These are phyloP conservation scores for Antennarius maculatus DNA, from an alignment of 2,797 vertebrate species.

Conservation along the genomic window DNA sequence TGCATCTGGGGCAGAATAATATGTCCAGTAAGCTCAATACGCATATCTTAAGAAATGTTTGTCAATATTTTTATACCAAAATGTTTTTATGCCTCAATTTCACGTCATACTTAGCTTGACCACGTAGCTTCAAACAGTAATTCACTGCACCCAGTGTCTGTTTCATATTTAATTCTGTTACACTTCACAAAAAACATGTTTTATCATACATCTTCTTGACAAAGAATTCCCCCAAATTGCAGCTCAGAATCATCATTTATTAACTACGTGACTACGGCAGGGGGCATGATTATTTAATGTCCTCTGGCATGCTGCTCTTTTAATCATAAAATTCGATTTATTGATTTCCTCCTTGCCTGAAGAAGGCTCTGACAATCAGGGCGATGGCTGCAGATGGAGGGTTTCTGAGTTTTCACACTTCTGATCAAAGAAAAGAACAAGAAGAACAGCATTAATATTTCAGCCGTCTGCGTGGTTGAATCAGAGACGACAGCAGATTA, in stretches of 20 bases:
- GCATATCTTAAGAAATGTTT: too few relatives aligned
- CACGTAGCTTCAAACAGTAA: too few relatives aligned
- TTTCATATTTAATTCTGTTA: background rate
- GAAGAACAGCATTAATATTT: constrained; percentile 44
- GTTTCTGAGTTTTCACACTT: constrained; percentile 26
- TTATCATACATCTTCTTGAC: background rate
- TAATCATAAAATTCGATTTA: constrained; percentile 79
- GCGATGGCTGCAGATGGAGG: constrained; percentile 10
- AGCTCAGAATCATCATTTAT: constrained; percentile 39
- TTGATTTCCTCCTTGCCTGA: constrained; percentile 54
- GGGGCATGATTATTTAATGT: constrained; percentile 76
- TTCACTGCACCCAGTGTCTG: too few relatives aligned
- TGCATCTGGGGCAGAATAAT: too few relatives aligned
- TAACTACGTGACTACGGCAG: constrained; percentile 32
- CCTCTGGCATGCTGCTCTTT: constrained; percentile 63
- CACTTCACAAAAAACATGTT: background rate
- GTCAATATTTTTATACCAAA: too few relatives aligned
- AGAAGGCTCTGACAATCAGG: constrained; percentile 45
- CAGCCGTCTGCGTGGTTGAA: constrained; percentile 8
- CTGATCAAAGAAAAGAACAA: constrained; percentile 56
- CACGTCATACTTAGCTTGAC: too few relatives aligned
- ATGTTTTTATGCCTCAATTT: too few relatives aligned
- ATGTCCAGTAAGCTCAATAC: too few relatives aligned
- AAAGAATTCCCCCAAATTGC: constrained; percentile 15
- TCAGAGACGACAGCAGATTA: constrained; percentile 27